These are phyloP conservation scores for Catalaphyllia jardinei DNA, from an alignment of 64 coral and sea anemone species.

Conservation along the genomic window DNA sequence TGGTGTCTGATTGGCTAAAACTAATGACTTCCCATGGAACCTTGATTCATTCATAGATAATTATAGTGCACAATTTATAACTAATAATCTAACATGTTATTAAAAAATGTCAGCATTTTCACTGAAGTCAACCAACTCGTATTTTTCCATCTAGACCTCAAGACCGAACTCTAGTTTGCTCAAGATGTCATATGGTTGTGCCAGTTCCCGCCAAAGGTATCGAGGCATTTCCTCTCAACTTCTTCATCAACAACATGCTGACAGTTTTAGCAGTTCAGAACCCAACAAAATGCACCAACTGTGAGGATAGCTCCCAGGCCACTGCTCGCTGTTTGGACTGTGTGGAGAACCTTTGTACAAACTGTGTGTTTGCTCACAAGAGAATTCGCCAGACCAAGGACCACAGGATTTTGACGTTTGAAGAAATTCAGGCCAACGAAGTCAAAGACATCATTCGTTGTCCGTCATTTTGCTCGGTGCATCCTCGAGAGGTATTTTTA, in stretches of 20 bases:
- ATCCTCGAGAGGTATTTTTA: conserved; percentile 78
- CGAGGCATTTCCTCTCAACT: conserved; percentile 86
- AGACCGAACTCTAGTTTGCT: conserved; percentile 80
- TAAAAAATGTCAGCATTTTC: too few relatives aligned
- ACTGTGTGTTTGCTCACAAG: conserved; percentile 87
- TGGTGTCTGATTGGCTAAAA: too few relatives aligned
- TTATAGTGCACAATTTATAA: too few relatives aligned
- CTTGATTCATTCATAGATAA: too few relatives aligned
- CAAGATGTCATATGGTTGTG: conserved; percentile 67
- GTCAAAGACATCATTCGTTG: conserved; percentile 89
- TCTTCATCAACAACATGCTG: conserved; percentile 94
- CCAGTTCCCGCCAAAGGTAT: conserved; percentile 89
- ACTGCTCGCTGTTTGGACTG: conserved; percentile 84
- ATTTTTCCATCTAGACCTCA: conserved; percentile 50
- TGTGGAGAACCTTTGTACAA: conserved; percentile 89
- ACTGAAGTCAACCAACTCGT: too few relatives aligned
- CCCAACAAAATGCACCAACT: conserved; percentile 91
- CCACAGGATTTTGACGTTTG: conserved; percentile 83
- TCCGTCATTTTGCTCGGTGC: conserved; percentile 84
- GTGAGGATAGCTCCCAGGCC: conserved; percentile 90
- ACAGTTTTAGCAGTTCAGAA: conserved; percentile 94
- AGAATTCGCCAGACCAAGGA: conserved; percentile 92
- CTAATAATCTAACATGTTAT: too few relatives aligned
- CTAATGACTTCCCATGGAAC: too few relatives aligned
- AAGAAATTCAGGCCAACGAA: conserved; percentile 89